phyloP scores from a whole-genome alignment of 2,888 invertebrate species.

The Orchestes rusci region DNA sequence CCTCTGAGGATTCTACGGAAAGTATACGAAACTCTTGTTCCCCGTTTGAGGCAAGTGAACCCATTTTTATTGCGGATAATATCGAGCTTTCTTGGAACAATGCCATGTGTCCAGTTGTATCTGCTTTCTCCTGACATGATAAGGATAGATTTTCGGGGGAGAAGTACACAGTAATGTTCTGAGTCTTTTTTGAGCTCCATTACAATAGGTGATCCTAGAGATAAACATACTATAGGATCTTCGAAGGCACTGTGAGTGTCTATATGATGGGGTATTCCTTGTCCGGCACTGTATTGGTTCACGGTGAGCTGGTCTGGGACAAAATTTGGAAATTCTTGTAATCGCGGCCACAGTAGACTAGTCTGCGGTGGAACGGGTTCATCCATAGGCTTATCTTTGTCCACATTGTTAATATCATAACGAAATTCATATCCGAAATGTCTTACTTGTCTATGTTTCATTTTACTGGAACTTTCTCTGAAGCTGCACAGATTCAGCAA shows the following conservation, averaged over 20 bases:
- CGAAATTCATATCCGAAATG: conserved; percentile 91
- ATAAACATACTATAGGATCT: conserved; percentile 79
- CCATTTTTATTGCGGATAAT: conserved; percentile 48
- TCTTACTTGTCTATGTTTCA: conserved; percentile 79
- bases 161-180: conserved; percentile 52
- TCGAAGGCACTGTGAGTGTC: conserved; percentile 95
- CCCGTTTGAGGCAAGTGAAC: conserved; percentile 48
- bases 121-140: conserved; percentile 64
- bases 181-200: conserved; percentile 80
- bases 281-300: conserved; percentile 77
- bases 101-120: conserved; percentile 83
- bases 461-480: conserved; percentile 43
- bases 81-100: conserved; percentile 77
- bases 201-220: conserved; percentile 70
- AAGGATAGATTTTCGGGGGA: conserved; percentile 67
- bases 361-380: conserved; percentile 66
- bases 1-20: conserved; percentile 54
- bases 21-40: conserved; percentile 74
- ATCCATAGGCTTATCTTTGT: conserved; percentile 58
- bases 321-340: conserved; percentile 44
- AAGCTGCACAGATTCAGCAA: conserved; percentile 51
- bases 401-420: conserved; percentile 81
- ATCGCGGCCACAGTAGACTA: conserved; percentile 54
- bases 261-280: conserved; percentile 92
- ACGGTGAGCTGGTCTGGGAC: conserved; percentile 78